These are phyloP conservation scores for Lobophora halterata DNA, from an alignment of 2,888 invertebrate species.

Conservation along the genomic window DNA sequence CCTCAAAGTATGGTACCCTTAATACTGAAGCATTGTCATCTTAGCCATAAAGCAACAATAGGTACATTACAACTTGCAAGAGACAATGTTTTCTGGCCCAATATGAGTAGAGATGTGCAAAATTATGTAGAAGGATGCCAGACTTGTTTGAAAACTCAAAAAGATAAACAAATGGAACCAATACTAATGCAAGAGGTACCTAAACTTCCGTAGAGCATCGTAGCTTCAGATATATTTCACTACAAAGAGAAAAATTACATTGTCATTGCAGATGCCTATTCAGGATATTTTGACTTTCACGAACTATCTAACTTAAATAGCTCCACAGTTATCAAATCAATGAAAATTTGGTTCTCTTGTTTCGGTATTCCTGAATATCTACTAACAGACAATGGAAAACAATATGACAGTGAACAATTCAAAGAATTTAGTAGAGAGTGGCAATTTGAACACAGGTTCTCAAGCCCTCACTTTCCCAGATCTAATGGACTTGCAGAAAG, in stretches of 20 bases:
- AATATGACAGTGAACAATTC: slow-evolving; percentile 13
- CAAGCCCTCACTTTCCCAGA: slow-evolving; percentile 15
- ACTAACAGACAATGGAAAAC: slow-evolving; percentile 18
- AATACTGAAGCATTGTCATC: slow-evolving; percentile 19
- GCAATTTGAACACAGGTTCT: slow-evolving; percentile 14
- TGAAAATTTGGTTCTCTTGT: slow-evolving; percentile 16
- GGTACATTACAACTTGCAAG: slow-evolving; percentile 13
- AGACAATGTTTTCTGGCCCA: slow-evolving; percentile 16
- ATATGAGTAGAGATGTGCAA: slow-evolving; percentile 7
- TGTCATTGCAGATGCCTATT: slow-evolving; percentile 5
- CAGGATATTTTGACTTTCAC: slow-evolving; percentile 1
- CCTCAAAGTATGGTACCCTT: slow-evolving; percentile 14
- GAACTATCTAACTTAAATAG: neutral
- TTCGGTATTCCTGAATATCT: slow-evolving; percentile 15
- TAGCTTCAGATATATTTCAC: slow-evolving; percentile 21
- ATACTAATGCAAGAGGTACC: no score
- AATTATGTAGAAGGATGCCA: slow-evolving; percentile 2
- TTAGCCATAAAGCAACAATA: slow-evolving; percentile 15
- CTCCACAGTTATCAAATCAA: neutral
- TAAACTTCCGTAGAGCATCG: no score
- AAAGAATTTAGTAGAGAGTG: slow-evolving; percentile 11
- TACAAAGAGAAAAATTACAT: slow-evolving; percentile 2
- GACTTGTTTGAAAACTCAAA: slow-evolving; percentile 4
- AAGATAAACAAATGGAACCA: slow-evolving; percentile 6
- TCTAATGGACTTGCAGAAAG: slow-evolving; percentile 22